Conservation (phyloP, 2,888 invertebrate species). For the Mythimna loreyi region DNA sequence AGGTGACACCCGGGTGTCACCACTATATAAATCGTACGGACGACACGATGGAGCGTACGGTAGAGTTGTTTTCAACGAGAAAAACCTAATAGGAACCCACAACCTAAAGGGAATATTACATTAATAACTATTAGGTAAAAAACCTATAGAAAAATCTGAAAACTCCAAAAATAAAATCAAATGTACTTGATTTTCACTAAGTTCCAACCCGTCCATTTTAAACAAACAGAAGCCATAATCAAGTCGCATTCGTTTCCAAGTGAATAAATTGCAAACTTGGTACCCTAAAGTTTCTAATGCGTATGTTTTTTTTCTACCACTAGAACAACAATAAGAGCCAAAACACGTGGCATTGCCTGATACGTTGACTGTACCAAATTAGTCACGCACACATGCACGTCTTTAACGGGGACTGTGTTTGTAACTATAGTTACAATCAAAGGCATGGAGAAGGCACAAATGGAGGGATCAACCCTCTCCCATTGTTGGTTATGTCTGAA, state of each 20-base stretch:
- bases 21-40: too few species aligned
- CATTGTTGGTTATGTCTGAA: conserved; percentile 3
- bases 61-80: too few species aligned
- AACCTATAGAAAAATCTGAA: too few species aligned
- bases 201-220: conserved; percentile 10
- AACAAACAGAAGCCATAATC: conserved; percentile 45
- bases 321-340: conserved; percentile 75
- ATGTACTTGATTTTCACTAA: neutral
- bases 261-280: conserved; percentile 54
- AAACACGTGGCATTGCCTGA: conserved; percentile 76
- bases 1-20: too few species aligned
- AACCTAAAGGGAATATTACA: too few species aligned
- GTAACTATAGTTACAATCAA: conserved; percentile 50
- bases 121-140: too few species aligned
- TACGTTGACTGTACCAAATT: conserved; percentile 70
- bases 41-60: too few species aligned
- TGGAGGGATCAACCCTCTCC: conserved; percentile 25
- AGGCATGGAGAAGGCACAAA: conserved; percentile 41
- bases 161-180: neutral
- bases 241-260: conserved; percentile 52
- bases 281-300: conserved; percentile 63
- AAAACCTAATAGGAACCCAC: too few species aligned
- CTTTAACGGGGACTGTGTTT: conserved; percentile 73
- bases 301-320: conserved; percentile 77
- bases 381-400: conserved; percentile 83